Conservation (phyloP, 2,888 invertebrate genomes). For the Sipha maydis region DNA sequence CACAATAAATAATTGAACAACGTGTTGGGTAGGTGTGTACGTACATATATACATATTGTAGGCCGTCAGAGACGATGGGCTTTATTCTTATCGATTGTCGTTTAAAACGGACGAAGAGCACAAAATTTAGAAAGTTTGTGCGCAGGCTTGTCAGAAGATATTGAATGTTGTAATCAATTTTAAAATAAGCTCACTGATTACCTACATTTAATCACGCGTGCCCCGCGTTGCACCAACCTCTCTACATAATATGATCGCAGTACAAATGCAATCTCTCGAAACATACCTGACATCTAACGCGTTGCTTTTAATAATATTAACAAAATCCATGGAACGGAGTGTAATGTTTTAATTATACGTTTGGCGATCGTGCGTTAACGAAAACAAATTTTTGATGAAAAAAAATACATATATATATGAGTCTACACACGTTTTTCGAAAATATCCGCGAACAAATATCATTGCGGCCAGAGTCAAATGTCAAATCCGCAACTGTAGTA, state of each 20-base stretch:
- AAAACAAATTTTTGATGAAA: too few species aligned
- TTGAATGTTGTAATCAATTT: constrained; percentile 2
- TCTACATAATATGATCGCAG: too few species aligned
- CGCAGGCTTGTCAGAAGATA: not conserved
- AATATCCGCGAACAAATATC: too few species aligned
- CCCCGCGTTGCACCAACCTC: not conserved
- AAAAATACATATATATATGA: too few species aligned
- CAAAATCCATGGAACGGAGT: not conserved
- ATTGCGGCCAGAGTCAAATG: too few species aligned
- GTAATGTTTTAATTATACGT: not conserved
- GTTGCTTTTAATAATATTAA: not conserved
- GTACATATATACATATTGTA: too few species aligned
- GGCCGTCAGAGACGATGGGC: not conserved
- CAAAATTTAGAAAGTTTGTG: not conserved
- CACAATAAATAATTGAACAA: not conserved
- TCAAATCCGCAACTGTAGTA: too few species aligned
- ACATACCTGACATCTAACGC: too few species aligned
- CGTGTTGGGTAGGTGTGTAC: not conserved
- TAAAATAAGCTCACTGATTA: constrained; percentile 13
- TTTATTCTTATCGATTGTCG: not conserved
- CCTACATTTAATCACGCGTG: not conserved
- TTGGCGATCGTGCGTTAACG: not conserved
- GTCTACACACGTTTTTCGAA: too few species aligned
- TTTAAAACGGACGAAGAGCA: not conserved
- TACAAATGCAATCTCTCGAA: not conserved